Conservation (phyloP, 2,888 invertebrate genomes). For the Lysandra coridon region DNA sequence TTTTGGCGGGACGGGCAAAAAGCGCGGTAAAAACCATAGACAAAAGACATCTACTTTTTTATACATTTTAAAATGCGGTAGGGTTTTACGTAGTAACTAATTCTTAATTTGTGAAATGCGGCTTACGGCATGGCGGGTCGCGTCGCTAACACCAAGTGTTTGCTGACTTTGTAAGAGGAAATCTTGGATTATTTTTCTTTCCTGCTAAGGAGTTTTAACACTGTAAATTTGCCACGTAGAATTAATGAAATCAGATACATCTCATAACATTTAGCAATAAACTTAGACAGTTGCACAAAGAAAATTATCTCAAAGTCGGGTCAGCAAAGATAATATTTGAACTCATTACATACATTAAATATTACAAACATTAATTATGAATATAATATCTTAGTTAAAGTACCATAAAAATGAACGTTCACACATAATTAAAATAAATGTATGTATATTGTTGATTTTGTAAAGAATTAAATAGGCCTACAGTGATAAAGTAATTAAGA, state of each 20-base stretch:
- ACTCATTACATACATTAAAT: background rate
- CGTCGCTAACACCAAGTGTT: too few species aligned
- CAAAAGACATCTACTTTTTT: too few species aligned
- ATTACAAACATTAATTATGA: background rate
- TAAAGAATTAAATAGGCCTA: background rate
- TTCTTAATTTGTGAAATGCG: too few species aligned
- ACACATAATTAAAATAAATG: background rate
- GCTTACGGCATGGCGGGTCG: too few species aligned
- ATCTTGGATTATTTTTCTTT: too few species aligned
- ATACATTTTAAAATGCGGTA: too few species aligned
- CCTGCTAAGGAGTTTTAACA: too few species aligned
- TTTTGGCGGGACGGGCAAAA: too few species aligned
- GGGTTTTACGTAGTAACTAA: too few species aligned
- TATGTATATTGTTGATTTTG: background rate
- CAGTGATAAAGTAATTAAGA: background rate
- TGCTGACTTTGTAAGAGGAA: too few species aligned
- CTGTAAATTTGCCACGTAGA: too few species aligned
- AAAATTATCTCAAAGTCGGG: background rate
- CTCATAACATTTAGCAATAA: background rate
- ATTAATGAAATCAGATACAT: background rate
- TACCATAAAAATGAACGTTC: background rate
- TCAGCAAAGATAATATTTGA: background rate
- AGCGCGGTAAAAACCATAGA: too few species aligned
- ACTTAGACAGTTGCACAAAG: background rate
- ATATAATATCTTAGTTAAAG: background rate